phyloP scores from a whole-genome alignment of 2,797 vertebrate species.

The Dicrostonyx torquatus region DNA sequence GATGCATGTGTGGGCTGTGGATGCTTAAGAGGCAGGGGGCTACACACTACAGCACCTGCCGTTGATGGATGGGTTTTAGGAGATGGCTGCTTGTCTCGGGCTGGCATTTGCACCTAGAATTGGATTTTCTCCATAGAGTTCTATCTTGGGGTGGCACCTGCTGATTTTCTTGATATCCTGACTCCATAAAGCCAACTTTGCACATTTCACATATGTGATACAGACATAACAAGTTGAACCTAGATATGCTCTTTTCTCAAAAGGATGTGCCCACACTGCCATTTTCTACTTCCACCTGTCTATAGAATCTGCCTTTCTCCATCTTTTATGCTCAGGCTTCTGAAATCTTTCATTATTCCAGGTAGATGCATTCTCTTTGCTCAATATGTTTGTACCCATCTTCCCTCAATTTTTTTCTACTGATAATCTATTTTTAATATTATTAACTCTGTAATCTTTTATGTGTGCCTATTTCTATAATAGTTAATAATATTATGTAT shows the following conservation, averaged over 20 bases:
- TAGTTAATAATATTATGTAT: conserved; percentile 14
- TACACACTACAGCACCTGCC: background rate
- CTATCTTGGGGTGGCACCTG: background rate
- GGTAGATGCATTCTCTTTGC: background rate
- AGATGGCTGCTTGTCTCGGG: background rate
- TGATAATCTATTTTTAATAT: conserved; percentile 30
- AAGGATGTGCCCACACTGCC: background rate
- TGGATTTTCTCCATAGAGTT: conserved; percentile 12
- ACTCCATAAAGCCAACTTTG: background rate
- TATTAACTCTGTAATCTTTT: background rate
- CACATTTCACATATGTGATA: background rate
- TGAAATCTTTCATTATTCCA: background rate
- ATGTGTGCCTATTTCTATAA: conserved; percentile 17
- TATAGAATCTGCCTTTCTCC: background rate
- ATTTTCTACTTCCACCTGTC: background rate
- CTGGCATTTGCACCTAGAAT: background rate
- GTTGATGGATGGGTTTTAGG: background rate
- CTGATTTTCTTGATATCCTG: background rate
- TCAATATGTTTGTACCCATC: background rate
- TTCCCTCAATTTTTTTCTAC: background rate
- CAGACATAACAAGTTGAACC: background rate
- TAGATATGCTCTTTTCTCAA: background rate
- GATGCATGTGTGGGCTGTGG: background rate
- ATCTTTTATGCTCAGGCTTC: background rate
- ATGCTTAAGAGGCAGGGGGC: background rate